Evolutionary conservation across 2,113 vertebrate genomes (phyloP).

Genomic region (Hemiscyllium ocellatum): DNA sequence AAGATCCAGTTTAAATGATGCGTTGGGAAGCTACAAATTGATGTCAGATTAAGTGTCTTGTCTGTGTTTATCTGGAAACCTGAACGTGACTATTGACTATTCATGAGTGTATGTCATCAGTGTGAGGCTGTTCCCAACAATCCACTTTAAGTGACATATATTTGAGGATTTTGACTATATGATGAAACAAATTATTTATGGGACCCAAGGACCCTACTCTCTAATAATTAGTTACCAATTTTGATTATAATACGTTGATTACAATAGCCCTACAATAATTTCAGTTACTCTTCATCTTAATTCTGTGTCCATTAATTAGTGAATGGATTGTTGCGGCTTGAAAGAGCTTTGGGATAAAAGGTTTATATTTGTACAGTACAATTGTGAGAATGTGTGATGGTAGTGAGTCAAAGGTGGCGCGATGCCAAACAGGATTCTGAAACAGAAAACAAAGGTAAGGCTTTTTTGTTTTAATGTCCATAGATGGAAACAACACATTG

Average conservation of each 20-base stretch:
- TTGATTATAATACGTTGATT: neutral
- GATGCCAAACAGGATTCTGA: neutral
- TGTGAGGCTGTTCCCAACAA: neutral
- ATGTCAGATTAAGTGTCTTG: neutral
- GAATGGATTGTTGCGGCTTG: neutral
- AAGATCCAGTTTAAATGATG: neutral
- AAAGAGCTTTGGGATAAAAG: conserved; percentile 9
- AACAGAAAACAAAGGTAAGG: neutral
- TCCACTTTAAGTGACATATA: neutral
- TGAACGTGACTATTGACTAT: neutral
- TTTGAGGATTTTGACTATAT: neutral
- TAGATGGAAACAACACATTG: neutral
- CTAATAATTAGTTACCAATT: neutral
- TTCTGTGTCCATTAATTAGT: conserved; percentile 1
- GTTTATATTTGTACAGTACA: neutral
- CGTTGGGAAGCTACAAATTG: neutral
- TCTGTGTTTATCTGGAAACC: neutral
- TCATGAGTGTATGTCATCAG: neutral
- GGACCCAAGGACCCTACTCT: neutral
- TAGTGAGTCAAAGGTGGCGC: neutral
- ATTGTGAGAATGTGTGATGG: neutral
- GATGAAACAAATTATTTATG: neutral
- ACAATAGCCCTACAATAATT: neutral
- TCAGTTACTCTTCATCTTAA: neutral
- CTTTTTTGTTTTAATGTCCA: neutral